Conservation (phyloP, 2,797 vertebrate genomes). For the Pangasius djambal region DNA sequence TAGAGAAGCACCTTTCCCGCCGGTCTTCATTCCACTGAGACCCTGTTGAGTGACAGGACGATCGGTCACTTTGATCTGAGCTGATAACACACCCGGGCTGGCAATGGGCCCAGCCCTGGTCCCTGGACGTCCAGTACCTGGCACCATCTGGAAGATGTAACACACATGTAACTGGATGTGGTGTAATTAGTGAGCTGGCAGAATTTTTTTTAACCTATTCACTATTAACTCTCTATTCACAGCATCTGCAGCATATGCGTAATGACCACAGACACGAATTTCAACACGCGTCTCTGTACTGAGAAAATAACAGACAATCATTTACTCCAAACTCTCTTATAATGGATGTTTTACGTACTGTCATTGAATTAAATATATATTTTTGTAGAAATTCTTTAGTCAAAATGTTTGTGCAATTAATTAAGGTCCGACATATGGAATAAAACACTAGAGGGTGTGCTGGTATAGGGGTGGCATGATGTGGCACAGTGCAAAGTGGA, state of each 20-base stretch:
- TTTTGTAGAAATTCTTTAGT: too few species aligned
- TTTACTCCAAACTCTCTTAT: not conserved
- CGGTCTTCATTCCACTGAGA: constrained; percentile 96
- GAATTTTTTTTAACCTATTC: not conserved
- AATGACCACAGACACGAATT: not conserved
- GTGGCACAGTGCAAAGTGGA: too few species aligned
- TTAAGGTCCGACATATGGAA: too few species aligned
- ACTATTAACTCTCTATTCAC: not conserved
- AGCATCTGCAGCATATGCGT: not conserved
- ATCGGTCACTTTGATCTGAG: constrained; percentile 93
- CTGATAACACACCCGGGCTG: constrained; percentile 82
- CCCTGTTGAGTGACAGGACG: constrained; percentile 97
- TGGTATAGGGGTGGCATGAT: too few species aligned
- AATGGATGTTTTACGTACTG: not conserved
- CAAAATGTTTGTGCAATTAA: too few species aligned
- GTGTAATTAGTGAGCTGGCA: not conserved
- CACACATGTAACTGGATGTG: not conserved
- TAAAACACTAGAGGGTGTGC: too few species aligned
- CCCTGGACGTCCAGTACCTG: constrained; percentile 82
- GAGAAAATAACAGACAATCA: too few species aligned
- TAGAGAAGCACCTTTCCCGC: constrained; percentile 82
- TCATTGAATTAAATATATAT: not conserved
- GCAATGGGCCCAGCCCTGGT: constrained; percentile 76
- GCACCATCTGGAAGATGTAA: constrained; percentile 77
- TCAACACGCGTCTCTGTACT: too few species aligned